phyloP scores from a whole-genome alignment of 2,113 vertebrate species.

The Poeciliopsis turrubarensis region DNA sequence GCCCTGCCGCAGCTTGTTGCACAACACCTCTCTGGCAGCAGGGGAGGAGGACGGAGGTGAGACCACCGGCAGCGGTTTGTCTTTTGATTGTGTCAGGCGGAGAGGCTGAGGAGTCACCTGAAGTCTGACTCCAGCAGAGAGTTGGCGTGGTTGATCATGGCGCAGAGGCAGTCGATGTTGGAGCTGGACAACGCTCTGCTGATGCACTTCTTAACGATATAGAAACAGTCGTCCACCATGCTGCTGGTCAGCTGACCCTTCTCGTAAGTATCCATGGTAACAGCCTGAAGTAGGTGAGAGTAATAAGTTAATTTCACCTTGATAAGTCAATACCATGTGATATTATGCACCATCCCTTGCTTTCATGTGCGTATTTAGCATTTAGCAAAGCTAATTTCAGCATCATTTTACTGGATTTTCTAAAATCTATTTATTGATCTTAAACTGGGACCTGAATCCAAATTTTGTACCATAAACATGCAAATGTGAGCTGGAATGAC shows the following conservation, averaged over 20 bases:
- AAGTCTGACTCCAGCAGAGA: conserved; percentile 94
- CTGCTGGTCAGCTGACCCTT: conserved; percentile 96
- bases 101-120: conserved; percentile 77
- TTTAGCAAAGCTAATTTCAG: too few species aligned
- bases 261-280: conserved; percentile 92
- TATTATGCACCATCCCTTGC: too few species aligned
- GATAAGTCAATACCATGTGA: background rate
- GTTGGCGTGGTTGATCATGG: conserved; percentile 98
- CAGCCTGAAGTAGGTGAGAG: conserved; percentile 81
- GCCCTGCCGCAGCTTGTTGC: conserved; percentile 91
- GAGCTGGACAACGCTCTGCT: conserved; percentile 94
- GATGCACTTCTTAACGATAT: conserved; percentile 99
- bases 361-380: too few species aligned
- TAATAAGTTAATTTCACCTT: background rate
- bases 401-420: too few species aligned
- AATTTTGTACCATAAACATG: too few species aligned
- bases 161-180: conserved; percentile 96
- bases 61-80: background rate
- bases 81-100: background rate
- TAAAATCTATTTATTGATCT: too few species aligned
- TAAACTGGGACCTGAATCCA: too few species aligned
- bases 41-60: background rate
- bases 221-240: conserved; percentile 99
- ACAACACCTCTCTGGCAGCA: conserved; percentile 87
- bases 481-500: too few species aligned